A percentile compares a stretch with the other conserved stretches of the same genome.
Evolutionary conservation across 2,113 vertebrate species (phyloP).

Genomic region (Onychorhynchus coronatus): DNA sequence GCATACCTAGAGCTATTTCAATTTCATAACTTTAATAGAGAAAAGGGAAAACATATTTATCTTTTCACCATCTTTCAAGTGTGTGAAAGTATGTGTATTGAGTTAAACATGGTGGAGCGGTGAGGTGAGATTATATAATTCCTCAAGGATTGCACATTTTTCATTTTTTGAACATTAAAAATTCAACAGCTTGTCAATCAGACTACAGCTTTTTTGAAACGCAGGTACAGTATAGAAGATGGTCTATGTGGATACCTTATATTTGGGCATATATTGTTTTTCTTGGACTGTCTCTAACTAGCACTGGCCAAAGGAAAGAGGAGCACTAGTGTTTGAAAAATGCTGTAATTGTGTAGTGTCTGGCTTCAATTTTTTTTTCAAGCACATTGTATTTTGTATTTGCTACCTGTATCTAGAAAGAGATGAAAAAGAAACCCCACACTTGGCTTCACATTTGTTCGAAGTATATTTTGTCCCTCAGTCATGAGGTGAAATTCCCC

Average conservation of each 20-base stretch:
- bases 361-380: neutral
- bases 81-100: neutral
- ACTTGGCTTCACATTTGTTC: neutral
- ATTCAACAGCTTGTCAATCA: conserved; percentile 13
- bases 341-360: neutral
- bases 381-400: neutral
- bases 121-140: neutral
- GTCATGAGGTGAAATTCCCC: neutral
- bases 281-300: neutral
- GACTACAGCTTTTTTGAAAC: neutral
- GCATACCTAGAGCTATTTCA: neutral
- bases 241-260: neutral
- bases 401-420: neutral
- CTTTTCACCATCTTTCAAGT: neutral
- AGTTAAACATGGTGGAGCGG: neutral
- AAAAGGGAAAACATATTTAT: neutral
- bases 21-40: neutral
- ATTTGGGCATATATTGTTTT: neutral
- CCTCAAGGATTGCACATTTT: neutral
- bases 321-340: neutral
- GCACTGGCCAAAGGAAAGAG: neutral
- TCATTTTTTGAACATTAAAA: neutral
- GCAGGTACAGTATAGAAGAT: neutral
- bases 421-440: neutral
- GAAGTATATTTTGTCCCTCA: neutral